phyloP scores from a whole-genome alignment of 2,113 vertebrate genomes.

The Emydura subglobosa region DNA sequence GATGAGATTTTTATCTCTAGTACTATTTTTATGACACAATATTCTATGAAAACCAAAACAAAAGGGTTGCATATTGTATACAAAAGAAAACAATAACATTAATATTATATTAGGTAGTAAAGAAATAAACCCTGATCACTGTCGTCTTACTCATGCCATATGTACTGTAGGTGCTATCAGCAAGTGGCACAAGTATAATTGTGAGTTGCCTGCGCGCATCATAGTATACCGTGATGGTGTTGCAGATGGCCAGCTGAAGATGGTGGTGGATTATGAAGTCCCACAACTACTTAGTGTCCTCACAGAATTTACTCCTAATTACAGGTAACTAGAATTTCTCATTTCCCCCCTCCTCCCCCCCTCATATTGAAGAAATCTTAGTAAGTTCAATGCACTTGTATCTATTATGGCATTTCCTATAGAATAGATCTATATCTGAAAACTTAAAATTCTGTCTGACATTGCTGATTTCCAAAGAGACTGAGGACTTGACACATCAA shows the following conservation, averaged over 20 bases:
- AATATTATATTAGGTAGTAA: not conserved
- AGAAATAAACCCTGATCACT: not conserved
- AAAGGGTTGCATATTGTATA: not conserved
- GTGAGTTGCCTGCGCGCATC: constrained; percentile 49
- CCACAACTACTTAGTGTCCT: constrained; percentile 65
- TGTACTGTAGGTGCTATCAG: constrained; percentile 66
- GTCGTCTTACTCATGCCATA: not conserved
- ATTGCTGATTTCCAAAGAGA: not conserved
- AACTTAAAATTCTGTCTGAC: not conserved
- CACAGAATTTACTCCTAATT: not conserved
- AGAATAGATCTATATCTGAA: not conserved
- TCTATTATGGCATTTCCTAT: not conserved
- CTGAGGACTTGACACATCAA: too few species aligned
- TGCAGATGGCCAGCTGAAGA: constrained; percentile 69
- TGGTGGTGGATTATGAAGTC: constrained; percentile 54
- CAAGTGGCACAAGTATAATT: constrained; percentile 69
- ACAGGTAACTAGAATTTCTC: constrained; percentile 22
- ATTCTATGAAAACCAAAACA: not conserved
- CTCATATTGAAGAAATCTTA: not conserved
- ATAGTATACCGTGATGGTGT: constrained; percentile 75
- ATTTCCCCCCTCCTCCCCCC: not conserved
- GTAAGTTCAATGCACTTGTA: not conserved
- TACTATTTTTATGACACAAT: not conserved
- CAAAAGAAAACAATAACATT: not conserved
- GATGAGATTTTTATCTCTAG: not conserved